Percentiles rank a stretch among this genome's conserved stretches.
Conservation (phyloP, 2,113 vertebrate species). For the Rhipidura dahli region DNA sequence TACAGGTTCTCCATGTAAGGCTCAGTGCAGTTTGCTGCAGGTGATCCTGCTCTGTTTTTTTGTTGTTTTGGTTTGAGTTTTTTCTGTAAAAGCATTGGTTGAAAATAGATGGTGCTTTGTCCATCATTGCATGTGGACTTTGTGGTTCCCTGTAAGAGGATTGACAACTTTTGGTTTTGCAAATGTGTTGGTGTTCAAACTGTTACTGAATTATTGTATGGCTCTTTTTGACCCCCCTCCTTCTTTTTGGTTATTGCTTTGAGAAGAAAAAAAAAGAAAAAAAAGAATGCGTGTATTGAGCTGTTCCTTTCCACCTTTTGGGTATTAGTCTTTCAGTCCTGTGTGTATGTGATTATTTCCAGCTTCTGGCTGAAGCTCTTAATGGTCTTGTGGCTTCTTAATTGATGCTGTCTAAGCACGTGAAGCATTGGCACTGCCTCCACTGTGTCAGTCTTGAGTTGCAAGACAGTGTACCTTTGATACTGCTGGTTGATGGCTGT, state of each 20-base stretch:
- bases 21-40: background rate
- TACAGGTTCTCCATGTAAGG: background rate
- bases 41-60: background rate
- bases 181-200: background rate
- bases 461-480: background rate
- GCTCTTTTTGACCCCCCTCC: background rate
- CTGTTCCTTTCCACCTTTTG: background rate
- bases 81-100: background rate
- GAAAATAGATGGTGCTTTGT: background rate
- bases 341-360: background rate
- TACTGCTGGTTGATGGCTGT: background rate
- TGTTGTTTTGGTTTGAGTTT: background rate
- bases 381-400: background rate
- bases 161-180: background rate
- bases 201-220: background rate
- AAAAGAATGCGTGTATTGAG: background rate
- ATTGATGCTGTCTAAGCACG: accelerated
- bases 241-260: background rate
- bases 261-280: background rate
- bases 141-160: background rate
- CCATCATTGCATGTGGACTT: background rate
- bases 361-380: background rate
- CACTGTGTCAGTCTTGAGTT: background rate
- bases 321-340: background rate
- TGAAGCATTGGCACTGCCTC: background rate